Conservation (phyloP, 2,113 vertebrate species). For the Balaeniceps rex region DNA sequence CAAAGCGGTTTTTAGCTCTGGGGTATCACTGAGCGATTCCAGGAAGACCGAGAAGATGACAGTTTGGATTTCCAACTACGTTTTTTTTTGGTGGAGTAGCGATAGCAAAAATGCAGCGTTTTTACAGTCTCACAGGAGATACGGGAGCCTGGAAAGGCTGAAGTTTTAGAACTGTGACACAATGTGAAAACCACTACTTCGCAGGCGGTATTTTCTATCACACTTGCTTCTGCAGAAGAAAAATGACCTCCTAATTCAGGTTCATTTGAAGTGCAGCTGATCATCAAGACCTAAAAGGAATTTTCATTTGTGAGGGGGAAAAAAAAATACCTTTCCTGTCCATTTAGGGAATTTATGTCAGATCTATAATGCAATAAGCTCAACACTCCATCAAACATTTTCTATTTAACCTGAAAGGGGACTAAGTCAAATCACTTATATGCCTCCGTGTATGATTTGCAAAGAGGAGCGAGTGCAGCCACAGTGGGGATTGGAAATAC, state of each 20-base stretch:
- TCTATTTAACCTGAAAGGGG: conserved; percentile 56
- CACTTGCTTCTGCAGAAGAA: background rate
- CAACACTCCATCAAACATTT: conserved; percentile 55
- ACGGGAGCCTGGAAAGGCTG: background rate
- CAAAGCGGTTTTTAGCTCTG: conserved; percentile 42
- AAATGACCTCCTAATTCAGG: conserved; percentile 42
- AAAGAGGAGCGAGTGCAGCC: background rate
- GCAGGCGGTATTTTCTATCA: background rate
- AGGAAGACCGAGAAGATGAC: background rate
- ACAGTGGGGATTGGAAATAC: background rate
- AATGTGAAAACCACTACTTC: background rate
- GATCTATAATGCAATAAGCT: conserved; percentile 41
- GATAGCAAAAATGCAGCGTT: background rate
- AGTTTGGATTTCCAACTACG: background rate
- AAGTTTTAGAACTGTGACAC: background rate
- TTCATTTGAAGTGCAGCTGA: conserved; percentile 65
- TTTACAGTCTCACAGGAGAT: background rate
- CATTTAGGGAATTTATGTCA: conserved; percentile 54
- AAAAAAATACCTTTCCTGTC: background rate
- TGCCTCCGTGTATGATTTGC: background rate
- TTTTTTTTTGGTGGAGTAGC: background rate
- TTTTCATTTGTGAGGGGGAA: conserved; percentile 5
- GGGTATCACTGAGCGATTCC: conserved; percentile 25
- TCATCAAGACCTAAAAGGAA: conserved; percentile 50
- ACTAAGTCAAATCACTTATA: conserved; percentile 32